A percentile compares a stretch with the other conserved stretches of the same genome.
These are phyloP conservation scores for Cataglyphis cursor DNA, from an alignment of 2,888 invertebrate species.

Conservation along the genomic window DNA sequence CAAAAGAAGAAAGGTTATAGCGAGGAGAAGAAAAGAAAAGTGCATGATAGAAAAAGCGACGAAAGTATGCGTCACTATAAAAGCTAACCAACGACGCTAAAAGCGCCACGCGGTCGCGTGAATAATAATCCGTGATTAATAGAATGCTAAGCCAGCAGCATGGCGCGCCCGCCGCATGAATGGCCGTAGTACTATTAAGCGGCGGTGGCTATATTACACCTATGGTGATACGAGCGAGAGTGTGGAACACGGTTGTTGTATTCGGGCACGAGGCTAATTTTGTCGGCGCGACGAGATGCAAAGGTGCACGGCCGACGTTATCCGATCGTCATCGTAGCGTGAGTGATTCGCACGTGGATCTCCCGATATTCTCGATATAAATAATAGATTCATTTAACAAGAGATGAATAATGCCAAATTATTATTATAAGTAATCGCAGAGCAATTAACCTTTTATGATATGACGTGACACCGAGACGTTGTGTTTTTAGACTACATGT, in stretches of 20 bases:
- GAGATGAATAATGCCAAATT: background rate
- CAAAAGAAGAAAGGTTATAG: background rate
- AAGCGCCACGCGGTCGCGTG: slow-evolving; percentile 77
- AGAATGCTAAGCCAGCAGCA: slow-evolving; percentile 83
- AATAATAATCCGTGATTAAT: slow-evolving; percentile 85
- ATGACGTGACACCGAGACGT: background rate
- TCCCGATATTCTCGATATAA: background rate
- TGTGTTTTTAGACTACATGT: background rate
- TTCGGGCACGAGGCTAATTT: slow-evolving; percentile 46
- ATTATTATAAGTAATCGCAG: background rate
- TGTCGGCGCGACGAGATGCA: slow-evolving; percentile 33
- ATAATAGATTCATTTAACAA: background rate
- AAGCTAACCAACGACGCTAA: slow-evolving; percentile 69
- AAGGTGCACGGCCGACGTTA: slow-evolving; percentile 39
- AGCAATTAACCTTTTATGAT: background rate
- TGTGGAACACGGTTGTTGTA: slow-evolving; percentile 32
- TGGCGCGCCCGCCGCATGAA: slow-evolving; percentile 79
- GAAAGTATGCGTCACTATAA: slow-evolving; percentile 67
- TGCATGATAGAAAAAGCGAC: slow-evolving; percentile 60
- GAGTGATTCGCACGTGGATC: background rate
- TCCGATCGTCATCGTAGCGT: slow-evolving; percentile 12
- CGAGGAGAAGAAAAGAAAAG: slow-evolving; percentile 19
- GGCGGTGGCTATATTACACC: slow-evolving; percentile 73
- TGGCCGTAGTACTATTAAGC: slow-evolving; percentile 82
- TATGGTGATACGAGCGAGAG: slow-evolving; percentile 57